Evolutionary conservation across 1,140 invertebrate genomes (phyloP), one percentile per base, ranked within the genome.

Genomic region (Hylyphantes graminicola): DNA sequence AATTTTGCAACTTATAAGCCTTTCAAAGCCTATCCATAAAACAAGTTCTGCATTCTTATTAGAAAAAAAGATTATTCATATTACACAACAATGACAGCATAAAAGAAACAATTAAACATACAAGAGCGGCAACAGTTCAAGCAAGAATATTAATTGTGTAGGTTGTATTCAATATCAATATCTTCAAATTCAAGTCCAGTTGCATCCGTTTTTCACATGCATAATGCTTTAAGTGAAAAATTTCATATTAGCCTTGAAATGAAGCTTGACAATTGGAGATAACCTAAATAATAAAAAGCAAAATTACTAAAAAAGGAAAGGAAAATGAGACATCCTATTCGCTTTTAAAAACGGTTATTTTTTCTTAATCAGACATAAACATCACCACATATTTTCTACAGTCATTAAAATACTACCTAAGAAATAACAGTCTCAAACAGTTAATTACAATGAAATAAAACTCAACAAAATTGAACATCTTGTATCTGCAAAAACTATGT

Each of bases 161-260:
- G 67, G 48, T 51, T 53, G 35, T 70, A 15, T 51, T 9, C 2
- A n/a, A 9, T 10, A 70, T 48, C 67, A 70, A 70, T 12, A 55
- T 68, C 77, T 57, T 53, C 77, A 79, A 67, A 57, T 19, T 59
- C 65, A 11, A 59, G 35, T 68, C 17, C 51, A 3, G 15, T 10
- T 13, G 3, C 77, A 79, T 79, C 77, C 64, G 59, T 70, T 57
- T 70, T 17, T 48, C 19, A 48, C 65, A 50, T 17, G 54, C 77
- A 79, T 57, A 54, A 11, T 70, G 77, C 77, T 79, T 79, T 79
- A 57, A 17, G 65, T 17, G 50, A 70, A 19, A 70, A 65, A 70
- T 35, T 57, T 79, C 77, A 79, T 79, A 59, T 57, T 17, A n/a
- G 65, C 59, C 48, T n/a, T 17, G 48, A 53, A 65, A 68, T 68